Percentiles rank a stretch among this genome's conserved stretches.
Conservation (phyloP, 2,113 vertebrate species). For the Abramis brama region DNA sequence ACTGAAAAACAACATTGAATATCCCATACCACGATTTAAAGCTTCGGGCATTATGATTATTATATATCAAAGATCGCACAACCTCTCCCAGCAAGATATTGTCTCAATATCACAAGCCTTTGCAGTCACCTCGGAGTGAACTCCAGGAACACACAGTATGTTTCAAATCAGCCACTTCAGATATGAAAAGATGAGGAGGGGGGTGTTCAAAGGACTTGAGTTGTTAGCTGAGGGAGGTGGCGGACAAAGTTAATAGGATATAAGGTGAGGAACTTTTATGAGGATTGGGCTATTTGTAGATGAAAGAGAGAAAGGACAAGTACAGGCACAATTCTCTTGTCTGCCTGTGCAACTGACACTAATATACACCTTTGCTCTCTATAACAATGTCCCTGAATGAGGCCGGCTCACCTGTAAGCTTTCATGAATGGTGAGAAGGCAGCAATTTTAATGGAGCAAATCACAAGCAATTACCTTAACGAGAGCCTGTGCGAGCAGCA, state of each 20-base stretch:
- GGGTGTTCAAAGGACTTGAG: background rate
- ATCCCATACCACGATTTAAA: background rate
- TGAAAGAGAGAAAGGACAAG: background rate
- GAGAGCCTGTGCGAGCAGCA: background rate
- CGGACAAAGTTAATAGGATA: background rate
- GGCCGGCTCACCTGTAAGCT: slow-evolving; percentile 10
- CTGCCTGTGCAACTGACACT: slow-evolving; percentile 21
- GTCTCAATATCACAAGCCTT: slow-evolving; percentile 6
- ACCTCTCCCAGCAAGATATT: background rate
- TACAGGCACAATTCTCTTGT: slow-evolving; percentile 8
- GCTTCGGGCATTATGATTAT: background rate
- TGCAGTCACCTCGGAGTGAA: background rate
- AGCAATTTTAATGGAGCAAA: slow-evolving; percentile 23
- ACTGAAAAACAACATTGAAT: background rate
- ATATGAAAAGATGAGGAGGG: background rate
- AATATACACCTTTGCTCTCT: slow-evolving; percentile 30
- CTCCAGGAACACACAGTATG: slow-evolving; percentile 1
- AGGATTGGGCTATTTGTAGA: slow-evolving; percentile 2
- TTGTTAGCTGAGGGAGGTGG: background rate
- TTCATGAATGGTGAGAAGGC: background rate
- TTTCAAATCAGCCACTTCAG: background rate
- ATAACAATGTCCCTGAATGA: slow-evolving; percentile 10
- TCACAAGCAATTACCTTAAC: slow-evolving; percentile 36
- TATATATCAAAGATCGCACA: background rate
- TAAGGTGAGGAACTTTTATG: background rate